These are phyloP conservation scores for Campylorhamphus procurvoides DNA, from an alignment of 2,113 vertebrate species.

Conservation along the genomic window DNA sequence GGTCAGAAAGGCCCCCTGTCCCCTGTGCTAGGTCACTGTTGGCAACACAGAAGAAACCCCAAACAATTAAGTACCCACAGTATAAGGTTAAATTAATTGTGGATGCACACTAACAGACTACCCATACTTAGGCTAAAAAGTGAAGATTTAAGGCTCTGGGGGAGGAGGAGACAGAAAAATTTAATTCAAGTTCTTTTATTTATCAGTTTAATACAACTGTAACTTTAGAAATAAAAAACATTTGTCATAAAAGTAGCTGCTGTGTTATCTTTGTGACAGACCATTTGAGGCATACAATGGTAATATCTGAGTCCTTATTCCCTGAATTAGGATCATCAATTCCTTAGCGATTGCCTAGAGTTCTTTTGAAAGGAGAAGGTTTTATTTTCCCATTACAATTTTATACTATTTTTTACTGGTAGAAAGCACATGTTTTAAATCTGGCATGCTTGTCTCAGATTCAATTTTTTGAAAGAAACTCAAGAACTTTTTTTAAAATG, in stretches of 20 bases:
- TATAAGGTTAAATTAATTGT: not conserved
- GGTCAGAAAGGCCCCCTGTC: not conserved
- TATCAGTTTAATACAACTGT: slow-evolving; percentile 7
- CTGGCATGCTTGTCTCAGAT: not conserved
- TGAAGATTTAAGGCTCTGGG: not conserved
- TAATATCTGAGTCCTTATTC: slow-evolving; percentile 51
- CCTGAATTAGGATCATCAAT: slow-evolving; percentile 66
- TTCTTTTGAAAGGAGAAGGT: not conserved
- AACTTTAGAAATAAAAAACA: slow-evolving; percentile 31
- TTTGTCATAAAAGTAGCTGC: slow-evolving; percentile 48
- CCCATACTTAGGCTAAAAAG: not conserved
- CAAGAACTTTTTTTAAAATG: not conserved
- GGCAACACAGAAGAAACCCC: not conserved
- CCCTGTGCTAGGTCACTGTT: not conserved
- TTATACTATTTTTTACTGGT: slow-evolving; percentile 25
- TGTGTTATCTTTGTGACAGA: slow-evolving; percentile 60
- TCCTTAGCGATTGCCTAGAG: slow-evolving; percentile 12
- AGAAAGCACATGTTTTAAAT: slow-evolving; percentile 19
- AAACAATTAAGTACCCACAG: not conserved
- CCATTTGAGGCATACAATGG: slow-evolving; percentile 42
- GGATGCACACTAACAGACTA: not conserved
- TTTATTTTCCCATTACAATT: slow-evolving; percentile 46
- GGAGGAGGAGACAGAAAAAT: not conserved
- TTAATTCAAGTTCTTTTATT: not conserved
- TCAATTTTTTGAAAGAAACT: too few relatives aligned